Percentiles rank a stretch among this genome's conserved stretches.
Conservation (phyloP, 2,797 vertebrate species). For the Myotis pilosus region DNA sequence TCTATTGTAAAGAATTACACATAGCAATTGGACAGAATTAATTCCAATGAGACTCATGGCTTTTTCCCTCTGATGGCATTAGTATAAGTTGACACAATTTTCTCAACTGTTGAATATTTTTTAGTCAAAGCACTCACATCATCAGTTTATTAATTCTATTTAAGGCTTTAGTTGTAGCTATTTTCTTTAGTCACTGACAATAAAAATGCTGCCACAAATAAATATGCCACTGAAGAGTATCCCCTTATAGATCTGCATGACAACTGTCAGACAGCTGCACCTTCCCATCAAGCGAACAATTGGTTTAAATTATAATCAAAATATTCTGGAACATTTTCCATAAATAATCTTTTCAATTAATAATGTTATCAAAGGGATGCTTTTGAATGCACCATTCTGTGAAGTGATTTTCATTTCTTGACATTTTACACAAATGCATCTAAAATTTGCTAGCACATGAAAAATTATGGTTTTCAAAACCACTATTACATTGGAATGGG, state of each 20-base stretch:
- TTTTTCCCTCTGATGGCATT: background rate
- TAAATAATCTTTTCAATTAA: constrained; percentile 71
- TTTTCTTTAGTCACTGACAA: constrained; percentile 68
- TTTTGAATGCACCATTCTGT: constrained; percentile 43
- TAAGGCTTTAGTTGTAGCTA: constrained; percentile 41
- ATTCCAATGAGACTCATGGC: background rate
- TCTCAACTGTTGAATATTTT: constrained; percentile 6
- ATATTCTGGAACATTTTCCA: constrained; percentile 68
- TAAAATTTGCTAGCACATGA: constrained; percentile 62
- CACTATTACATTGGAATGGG: background rate
- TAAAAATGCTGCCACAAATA: constrained; percentile 66
- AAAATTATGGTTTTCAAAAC: background rate
- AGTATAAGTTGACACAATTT: constrained; percentile 39
- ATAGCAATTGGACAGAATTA: constrained; percentile 12
- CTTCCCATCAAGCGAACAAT: constrained; percentile 61
- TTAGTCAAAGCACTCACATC: background rate
- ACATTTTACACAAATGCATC: constrained; percentile 70
- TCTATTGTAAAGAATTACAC: background rate
- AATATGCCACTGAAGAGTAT: constrained; percentile 56
- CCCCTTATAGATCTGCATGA: constrained; percentile 53
- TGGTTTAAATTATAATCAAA: constrained; percentile 74
- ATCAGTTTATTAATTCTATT: constrained; percentile 64
- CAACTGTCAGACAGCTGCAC: constrained; percentile 61
- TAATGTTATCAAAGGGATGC: constrained; percentile 62
- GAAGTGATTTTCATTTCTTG: constrained; percentile 66